Evolutionary conservation across 2,113 vertebrate genomes (phyloP).

Genomic region (Tachysurus fulvidraco): DNA sequence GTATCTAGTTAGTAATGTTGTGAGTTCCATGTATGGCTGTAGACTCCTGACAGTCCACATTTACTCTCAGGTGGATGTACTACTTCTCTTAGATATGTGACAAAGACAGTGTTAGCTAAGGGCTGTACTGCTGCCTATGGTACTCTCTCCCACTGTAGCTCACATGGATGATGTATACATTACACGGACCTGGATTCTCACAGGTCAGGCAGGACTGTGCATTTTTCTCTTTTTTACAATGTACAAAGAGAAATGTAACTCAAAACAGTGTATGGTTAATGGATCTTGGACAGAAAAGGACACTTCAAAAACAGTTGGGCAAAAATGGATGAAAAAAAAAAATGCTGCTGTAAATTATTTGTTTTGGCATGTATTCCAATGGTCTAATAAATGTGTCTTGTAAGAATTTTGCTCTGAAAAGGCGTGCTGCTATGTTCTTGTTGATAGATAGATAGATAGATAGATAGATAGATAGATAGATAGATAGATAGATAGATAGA

Average conservation of each 20-base stretch:
- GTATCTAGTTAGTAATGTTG: conserved; percentile 78
- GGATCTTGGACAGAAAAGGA: conserved; percentile 60
- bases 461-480: too few relatives aligned
- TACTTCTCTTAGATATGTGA: conserved; percentile 74
- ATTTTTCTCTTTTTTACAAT: conserved; percentile 15
- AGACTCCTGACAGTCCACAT: conserved; percentile 76
- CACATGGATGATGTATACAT: conserved; percentile 61
- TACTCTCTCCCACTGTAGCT: conserved; percentile 68
- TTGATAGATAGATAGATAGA: background rate
- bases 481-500: too few relatives aligned
- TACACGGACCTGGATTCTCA: conserved; percentile 23
- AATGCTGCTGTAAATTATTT: conserved; percentile 93
- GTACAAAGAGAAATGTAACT: conserved; percentile 67
- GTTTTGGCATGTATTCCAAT: conserved; percentile 93
- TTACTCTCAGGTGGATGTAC: conserved; percentile 83
- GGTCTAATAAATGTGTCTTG: conserved; percentile 97
- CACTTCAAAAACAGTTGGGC: conserved; percentile 73
- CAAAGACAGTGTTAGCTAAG: conserved; percentile 69
- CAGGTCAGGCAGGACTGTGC: conserved; percentile 5
- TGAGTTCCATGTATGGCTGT: conserved; percentile 78
- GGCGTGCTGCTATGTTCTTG: conserved; percentile 58
- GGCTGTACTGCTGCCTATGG: conserved; percentile 50
- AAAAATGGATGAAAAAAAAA: conserved; percentile 76
- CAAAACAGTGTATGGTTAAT: conserved; percentile 59
- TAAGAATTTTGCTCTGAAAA: conserved; percentile 76